Base-by-base conservation (phyloP, 2,888 invertebrate genomes). In the Argyresthia goedartella region DNA sequence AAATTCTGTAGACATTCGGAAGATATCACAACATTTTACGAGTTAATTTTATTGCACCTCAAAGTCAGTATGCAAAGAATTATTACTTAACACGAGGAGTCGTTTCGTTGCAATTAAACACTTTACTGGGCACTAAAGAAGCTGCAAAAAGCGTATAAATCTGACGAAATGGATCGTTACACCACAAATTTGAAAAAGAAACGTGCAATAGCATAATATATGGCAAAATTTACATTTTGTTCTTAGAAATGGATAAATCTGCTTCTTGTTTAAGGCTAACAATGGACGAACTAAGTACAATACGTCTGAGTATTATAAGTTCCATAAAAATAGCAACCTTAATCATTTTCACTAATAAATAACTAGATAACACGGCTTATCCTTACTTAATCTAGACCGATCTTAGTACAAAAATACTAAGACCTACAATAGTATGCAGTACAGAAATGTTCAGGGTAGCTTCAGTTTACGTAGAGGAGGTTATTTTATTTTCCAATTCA, bases 311-410 rank as follows among this genome's bases (percentile, higher is more conserved):
- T 16, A 45, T 45, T 16, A n/a, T 59, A 61, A 60, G 53, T 60
- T 61, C 59, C 61, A 54, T 57, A 67, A 73, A 75, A 79, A 79
- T 81, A 75, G 79, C 68, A 76, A 67, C 68, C 72, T 73, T 82
- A 84, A 84, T 84, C 77, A 80, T 77, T 73, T 76, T 73, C 72
- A 56, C 67, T 72, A 74, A 71, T 85, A 84, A 84, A 85, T 84
- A 79, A 76, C 73, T 72, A 73, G n/a, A n/a, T n/a, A n/a, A 25
- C 25, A 4, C 25, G 2, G 25, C 25, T 25, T 25, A 25, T 6
- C 6, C 6, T 25, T 25, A 25, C 25, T 25, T 4, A 25, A 25
- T 25, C 6, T 25, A 25, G 2, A 25, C 6, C 25, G 25, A 25
- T n/a, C n/a, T n/a, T n/a, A n/a, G n/a, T n/a, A 74, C 69, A 36